Percentiles rank a stretch among this genome's conserved stretches.
phyloP scores from a whole-genome alignment of 2,888 invertebrate species.

The Muschampia plurimacula region DNA sequence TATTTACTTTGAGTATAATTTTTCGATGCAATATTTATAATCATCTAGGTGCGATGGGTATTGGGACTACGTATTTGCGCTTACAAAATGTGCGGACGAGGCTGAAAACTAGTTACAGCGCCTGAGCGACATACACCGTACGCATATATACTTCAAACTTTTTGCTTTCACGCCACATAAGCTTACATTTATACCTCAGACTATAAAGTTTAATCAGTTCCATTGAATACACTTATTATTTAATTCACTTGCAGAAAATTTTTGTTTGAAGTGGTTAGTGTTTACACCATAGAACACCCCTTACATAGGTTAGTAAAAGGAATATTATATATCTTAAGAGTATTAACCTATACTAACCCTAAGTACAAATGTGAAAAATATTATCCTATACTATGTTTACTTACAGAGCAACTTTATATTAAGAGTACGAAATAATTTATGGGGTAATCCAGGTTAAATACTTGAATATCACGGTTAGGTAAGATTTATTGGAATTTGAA shows the following conservation, averaged over 20 bases:
- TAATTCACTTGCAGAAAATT: conserved; percentile 58
- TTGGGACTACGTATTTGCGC: conserved; percentile 26
- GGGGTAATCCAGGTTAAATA: conserved; percentile 30
- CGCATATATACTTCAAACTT: conserved; percentile 65
- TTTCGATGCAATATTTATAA: conserved; percentile 32
- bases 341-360: conserved; percentile 64
- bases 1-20: conserved; percentile 37
- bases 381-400: conserved; percentile 58
- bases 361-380: conserved; percentile 73
- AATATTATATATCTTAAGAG: conserved; percentile 50
- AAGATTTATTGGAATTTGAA: conserved; percentile 15
- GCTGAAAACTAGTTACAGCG: conserved; percentile 40
- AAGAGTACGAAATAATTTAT: conserved; percentile 20
- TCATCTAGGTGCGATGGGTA: conserved; percentile 29
- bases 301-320: conserved; percentile 48
- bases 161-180: conserved; percentile 56
- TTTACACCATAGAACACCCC: conserved; percentile 52
- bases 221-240: conserved; percentile 58
- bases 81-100: conserved; percentile 36
- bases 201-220: conserved; percentile 70
- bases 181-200: conserved; percentile 64
- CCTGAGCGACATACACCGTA: conserved; percentile 39
- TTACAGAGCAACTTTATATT: conserved; percentile 55
- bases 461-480: conserved; percentile 30
- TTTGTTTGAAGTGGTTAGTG: conserved; percentile 68